Conservation (phyloP, 1,140 invertebrate genomes). For the Ceratosolen fusciceps region DNA sequence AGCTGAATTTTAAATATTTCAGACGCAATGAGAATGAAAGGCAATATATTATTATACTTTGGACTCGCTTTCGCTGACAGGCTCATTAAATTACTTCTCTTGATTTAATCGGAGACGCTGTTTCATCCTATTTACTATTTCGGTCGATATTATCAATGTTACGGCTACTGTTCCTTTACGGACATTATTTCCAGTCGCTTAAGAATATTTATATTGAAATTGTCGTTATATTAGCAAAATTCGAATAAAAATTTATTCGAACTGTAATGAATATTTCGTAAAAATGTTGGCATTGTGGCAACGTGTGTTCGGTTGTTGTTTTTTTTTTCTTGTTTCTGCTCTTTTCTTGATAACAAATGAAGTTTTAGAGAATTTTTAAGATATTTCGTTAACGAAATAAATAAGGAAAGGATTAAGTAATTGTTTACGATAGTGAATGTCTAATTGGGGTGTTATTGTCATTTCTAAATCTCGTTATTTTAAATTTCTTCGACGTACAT, state of each 20-base stretch:
- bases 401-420: no score
- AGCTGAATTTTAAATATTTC: no score
- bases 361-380: no score
- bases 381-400: no score
- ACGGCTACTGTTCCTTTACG: neutral
- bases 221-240: neutral
- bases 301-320: neutral
- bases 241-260: neutral
- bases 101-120: neutral
- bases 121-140: no score
- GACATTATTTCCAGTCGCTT: neutral
- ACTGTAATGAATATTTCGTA: neutral
- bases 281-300: neutral
- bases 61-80: no score
- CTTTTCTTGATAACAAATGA: no score
- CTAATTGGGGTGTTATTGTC: neutral
- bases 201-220: neutral
- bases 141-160: neutral
- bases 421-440: constrained; percentile 2
- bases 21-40: no score
- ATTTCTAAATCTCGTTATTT: neutral
- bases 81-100: neutral
- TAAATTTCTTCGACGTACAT: neutral
- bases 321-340: neutral
- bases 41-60: no score